Evolutionary conservation across 2,113 vertebrate genomes (phyloP), one percentile per base, ranked within the genome.

Genomic region (Tyto alba): DNA sequence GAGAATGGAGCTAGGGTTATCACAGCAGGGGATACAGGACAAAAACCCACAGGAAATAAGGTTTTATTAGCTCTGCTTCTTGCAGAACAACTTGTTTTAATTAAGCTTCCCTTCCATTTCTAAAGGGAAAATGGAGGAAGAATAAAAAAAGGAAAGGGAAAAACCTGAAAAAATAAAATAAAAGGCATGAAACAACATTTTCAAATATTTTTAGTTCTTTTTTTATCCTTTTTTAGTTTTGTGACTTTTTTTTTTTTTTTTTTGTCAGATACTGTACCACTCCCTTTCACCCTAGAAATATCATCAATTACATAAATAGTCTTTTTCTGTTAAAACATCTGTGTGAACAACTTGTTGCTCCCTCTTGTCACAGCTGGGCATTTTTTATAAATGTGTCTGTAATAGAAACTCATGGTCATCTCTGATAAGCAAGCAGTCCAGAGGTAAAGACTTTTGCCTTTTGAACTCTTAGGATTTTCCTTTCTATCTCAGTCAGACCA

Each of bases 121-220:
- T 89, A 21, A 90, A 79, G 60, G 84, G 91, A 95, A 91, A 95
- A 94, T 68, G 34, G 52, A 91, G 60, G 66, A 91, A 95, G 36
- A 94, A 87, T 68, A 21, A 77, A 89, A 96, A 87, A 78, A 80
- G 59, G 89, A 95, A 97, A 91, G 36, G 91, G 91, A 94, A 97
- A 95, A 95, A 79, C 87, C 94, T 97, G 93, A 92, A 91, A 92
- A 95, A 97, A 97, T 95, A 95, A 88, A 95, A 90, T 80, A 52
- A 91, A 95, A 34, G 0, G 15, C 41, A 23, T 41, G 12, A 77
- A 89, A 48, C 2, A 84, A 59, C 43, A 52, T 60, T 84, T 83
- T 84, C 16, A 83, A 84, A 84, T 86, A 66, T 88, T 85, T 87
- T 77, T 10, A 23, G 1, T 30, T 71, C 9, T 59, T 95, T 79